Evolutionary conservation across 2,888 invertebrate genomes (phyloP).

Genomic region (Mythimna pallens): DNA sequence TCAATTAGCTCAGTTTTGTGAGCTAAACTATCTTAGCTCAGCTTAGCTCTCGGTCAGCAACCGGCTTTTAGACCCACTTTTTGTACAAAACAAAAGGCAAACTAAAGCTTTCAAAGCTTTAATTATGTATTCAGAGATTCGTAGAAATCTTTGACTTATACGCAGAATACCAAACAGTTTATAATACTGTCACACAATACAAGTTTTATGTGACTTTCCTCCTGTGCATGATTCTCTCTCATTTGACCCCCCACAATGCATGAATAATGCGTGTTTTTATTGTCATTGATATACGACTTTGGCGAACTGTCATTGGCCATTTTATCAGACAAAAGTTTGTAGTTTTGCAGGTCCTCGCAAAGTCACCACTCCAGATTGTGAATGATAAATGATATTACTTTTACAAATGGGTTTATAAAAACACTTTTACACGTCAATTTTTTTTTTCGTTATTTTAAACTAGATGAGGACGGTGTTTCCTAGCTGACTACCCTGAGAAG

Average conservation of each 20-base stretch:
- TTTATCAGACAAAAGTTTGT: background rate
- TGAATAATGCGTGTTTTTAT: slow-evolving; percentile 4
- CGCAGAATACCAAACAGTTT: slow-evolving; percentile 9
- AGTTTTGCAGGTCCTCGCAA: too few relatives aligned
- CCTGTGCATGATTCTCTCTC: slow-evolving; percentile 24
- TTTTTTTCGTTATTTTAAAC: too few relatives aligned
- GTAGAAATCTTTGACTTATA: slow-evolving; percentile 14
- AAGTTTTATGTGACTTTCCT: slow-evolving; percentile 5
- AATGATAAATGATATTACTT: too few relatives aligned
- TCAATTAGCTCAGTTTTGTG: too few relatives aligned
- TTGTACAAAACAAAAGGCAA: background rate
- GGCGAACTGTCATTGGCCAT: background rate
- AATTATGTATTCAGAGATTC: background rate
- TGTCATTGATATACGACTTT: background rate
- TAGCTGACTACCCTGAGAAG: too few relatives aligned
- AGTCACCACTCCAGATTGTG: too few relatives aligned
- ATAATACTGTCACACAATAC: background rate
- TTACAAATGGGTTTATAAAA: too few relatives aligned
- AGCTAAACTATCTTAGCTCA: background rate
- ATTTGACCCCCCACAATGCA: background rate
- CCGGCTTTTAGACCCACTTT: background rate
- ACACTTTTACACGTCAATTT: too few relatives aligned
- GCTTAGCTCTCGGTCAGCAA: background rate
- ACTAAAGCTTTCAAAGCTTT: slow-evolving; percentile 1
- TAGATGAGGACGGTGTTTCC: too few relatives aligned